A percentile compares a stretch with the other conserved stretches of the same genome.
These are phyloP conservation scores for Microplitis mediator DNA, from an alignment of 1,140 invertebrate genomes.

Conservation along the genomic window DNA sequence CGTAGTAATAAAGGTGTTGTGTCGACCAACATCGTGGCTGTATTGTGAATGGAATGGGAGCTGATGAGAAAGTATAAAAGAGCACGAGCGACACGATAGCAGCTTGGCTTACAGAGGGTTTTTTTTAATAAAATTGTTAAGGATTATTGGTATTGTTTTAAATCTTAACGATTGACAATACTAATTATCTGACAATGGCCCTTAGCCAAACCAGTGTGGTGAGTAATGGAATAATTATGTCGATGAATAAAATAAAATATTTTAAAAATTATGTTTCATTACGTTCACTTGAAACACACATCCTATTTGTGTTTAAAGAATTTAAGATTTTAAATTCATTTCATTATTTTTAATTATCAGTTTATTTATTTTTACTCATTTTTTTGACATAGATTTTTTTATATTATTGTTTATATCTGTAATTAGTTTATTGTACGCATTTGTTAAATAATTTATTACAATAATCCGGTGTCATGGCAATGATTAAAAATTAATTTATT, in stretches of 20 bases:
- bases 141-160: conserved; percentile 41
- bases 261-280: conserved; percentile 24
- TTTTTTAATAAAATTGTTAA: conserved; percentile 25
- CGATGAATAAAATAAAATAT: neutral
- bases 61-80: conserved; percentile 56
- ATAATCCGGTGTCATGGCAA: neutral
- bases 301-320: conserved; percentile 11
- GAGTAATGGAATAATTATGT: conserved; percentile 50
- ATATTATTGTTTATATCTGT: no score
- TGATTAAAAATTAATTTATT: neutral
- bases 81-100: conserved; percentile 43
- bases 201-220: conserved; percentile 65
- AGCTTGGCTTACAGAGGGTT: conserved; percentile 38
- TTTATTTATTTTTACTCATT: no score
- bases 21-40: conserved; percentile 25
- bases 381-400: no score
- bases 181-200: conserved; percentile 52
- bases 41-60: conserved; percentile 39
- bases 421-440: no score
- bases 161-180: conserved; percentile 33
- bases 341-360: no score
- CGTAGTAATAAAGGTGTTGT: conserved; percentile 5
- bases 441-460: no score
- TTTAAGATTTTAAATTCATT: neutral
- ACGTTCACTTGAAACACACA: neutral